These are phyloP conservation scores for Geopemphigus sp. DNA, from an alignment of 1,140 invertebrate genomes.

Conservation along the genomic window DNA sequence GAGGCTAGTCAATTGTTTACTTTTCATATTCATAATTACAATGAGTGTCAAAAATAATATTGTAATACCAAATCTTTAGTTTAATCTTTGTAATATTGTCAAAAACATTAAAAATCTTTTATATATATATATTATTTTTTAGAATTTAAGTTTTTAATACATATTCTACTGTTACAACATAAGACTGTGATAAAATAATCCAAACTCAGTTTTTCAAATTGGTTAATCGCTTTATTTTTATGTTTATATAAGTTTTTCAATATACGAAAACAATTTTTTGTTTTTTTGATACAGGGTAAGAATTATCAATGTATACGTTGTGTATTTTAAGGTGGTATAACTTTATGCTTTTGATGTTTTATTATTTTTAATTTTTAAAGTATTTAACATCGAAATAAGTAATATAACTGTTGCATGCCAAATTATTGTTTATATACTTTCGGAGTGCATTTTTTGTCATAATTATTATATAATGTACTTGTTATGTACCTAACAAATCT, in stretches of 20 bases:
- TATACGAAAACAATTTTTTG: slow-evolving; percentile 22
- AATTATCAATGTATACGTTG: slow-evolving; percentile 48
- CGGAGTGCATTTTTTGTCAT: slow-evolving; percentile 32
- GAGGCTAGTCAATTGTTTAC: neutral
- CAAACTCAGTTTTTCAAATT: slow-evolving; percentile 41
- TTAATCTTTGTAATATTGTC: neutral
- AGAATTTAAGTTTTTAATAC: slow-evolving; percentile 42
- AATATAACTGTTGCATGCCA: slow-evolving; percentile 37
- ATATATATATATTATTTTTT: slow-evolving; percentile 29
- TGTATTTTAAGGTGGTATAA: slow-evolving; percentile 36
- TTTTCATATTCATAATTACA: neutral
- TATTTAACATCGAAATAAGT: neutral
- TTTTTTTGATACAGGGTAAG: slow-evolving; percentile 48
- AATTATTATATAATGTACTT: slow-evolving; percentile 5
- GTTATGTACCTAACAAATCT: slow-evolving; percentile 22
- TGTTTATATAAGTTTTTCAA: slow-evolving; percentile 40
- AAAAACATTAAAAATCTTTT: neutral
- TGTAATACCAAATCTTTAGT: neutral
- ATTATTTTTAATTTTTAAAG: slow-evolving; percentile 19
- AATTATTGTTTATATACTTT: slow-evolving; percentile 37
- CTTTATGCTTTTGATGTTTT: slow-evolving; percentile 26
- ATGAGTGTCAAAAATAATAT: neutral
- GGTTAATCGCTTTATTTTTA: slow-evolving; percentile 47
- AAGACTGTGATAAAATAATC: slow-evolving; percentile 48
- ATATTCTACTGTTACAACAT: slow-evolving; percentile 46